phyloP scores from a whole-genome alignment of 2,797 vertebrate species.

The Enteromius unitaeniatus region DNA sequence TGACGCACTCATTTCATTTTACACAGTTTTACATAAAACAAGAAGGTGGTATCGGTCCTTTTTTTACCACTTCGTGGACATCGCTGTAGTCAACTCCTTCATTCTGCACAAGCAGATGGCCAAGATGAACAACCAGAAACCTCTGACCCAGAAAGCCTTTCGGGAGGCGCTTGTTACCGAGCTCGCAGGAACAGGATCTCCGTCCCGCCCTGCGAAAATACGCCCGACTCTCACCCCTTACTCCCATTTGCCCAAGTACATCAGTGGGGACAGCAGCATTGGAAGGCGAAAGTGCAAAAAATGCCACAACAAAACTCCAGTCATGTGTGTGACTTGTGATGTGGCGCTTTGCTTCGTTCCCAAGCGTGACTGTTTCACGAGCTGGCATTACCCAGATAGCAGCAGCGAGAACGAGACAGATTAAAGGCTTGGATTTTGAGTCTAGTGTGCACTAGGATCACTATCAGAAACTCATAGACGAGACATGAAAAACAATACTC shows the following conservation, averaged over 20 bases:
- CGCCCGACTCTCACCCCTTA: background rate
- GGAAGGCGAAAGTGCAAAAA: constrained; percentile 16
- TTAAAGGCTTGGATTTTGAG: background rate
- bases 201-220: too few species aligned
- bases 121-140: background rate
- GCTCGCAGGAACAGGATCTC: background rate
- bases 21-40: constrained; percentile 72
- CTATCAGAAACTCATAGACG: background rate
- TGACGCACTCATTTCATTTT: constrained; percentile 72
- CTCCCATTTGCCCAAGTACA: constrained; percentile 34
- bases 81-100: constrained; percentile 72
- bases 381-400: background rate
- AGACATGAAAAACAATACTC: background rate
- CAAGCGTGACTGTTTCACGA: background rate
- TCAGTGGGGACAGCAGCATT: background rate
- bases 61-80: constrained; percentile 74
- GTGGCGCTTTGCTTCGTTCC: constrained; percentile 10
- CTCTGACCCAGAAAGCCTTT: constrained; percentile 16
- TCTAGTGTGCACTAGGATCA: background rate
- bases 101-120: constrained; percentile 68
- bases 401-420: background rate
- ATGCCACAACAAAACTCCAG: constrained; percentile 13
- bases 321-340: constrained; percentile 21
- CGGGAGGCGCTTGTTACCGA: constrained; percentile 21
- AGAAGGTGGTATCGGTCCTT: constrained; percentile 74